Evolutionary conservation across 2,113 vertebrate genomes (phyloP).

Genomic region (Dicrurus megarhynchus): DNA sequence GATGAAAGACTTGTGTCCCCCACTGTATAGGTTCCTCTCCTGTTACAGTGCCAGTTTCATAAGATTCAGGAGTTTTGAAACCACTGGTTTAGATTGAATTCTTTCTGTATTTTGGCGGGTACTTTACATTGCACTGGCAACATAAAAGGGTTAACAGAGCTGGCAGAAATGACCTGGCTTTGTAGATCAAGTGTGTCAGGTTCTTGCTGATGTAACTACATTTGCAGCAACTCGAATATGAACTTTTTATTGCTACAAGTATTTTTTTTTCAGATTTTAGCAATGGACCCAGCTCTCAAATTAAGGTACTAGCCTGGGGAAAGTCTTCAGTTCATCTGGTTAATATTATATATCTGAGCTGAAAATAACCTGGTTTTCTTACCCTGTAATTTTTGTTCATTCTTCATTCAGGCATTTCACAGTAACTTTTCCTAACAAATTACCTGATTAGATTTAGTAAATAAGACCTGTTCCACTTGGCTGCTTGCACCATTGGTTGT

Average conservation of each 20-base stretch:
- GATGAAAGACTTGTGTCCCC: neutral
- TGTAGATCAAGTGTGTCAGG: neutral
- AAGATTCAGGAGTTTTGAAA: neutral
- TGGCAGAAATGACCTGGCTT: neutral
- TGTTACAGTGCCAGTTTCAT: rapidly evolving
- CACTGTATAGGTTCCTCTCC: neutral
- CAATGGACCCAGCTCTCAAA: neutral
- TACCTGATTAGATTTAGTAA: conserved; percentile 15
- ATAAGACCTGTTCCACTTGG: conserved; percentile 35
- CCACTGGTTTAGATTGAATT: neutral
- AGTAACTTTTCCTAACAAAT: conserved; percentile 21
- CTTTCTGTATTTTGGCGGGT: neutral
- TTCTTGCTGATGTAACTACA: neutral
- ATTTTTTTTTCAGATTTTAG: neutral
- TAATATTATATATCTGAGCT: neutral
- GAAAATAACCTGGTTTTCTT: neutral
- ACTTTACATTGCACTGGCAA: neutral
- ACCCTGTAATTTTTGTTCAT: neutral
- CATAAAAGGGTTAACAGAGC: neutral
- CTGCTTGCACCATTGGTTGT: neutral
- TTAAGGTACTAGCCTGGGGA: neutral
- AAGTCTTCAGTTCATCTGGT: neutral
- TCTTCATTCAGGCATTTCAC: neutral
- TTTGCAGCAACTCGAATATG: neutral
- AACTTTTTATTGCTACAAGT: neutral